phyloP scores from a whole-genome alignment of 2,113 vertebrate species.

The Centrocercus urophasianus region DNA sequence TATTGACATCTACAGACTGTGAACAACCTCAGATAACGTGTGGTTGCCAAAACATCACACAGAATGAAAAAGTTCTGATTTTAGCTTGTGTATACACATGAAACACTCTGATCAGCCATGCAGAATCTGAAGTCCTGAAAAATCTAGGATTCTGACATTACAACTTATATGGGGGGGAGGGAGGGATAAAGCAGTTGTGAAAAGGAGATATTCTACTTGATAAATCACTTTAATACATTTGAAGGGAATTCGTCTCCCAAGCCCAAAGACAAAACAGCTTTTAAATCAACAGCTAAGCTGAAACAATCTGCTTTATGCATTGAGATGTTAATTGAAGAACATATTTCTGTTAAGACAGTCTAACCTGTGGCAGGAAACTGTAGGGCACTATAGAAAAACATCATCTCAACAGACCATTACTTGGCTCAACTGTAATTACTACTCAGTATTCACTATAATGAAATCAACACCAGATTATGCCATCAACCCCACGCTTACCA shows the following conservation, averaged over 20 bases:
- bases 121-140: background rate
- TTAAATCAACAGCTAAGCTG: background rate
- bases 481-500: background rate
- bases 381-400: background rate
- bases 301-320: background rate
- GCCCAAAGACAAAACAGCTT: background rate
- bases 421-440: background rate
- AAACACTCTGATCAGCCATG: background rate
- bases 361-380: background rate
- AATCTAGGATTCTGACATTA: background rate
- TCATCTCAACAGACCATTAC: background rate
- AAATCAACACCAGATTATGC: background rate
- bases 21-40: background rate
- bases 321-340: background rate
- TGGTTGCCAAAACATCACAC: background rate
- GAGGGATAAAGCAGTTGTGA: background rate
- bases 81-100: background rate
- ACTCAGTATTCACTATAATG: background rate
- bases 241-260: background rate
- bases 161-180: background rate
- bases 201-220: background rate
- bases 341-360: background rate
- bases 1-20: background rate
- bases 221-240: background rate
- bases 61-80: background rate